These are phyloP conservation scores for Nipponacmea schrenckii DNA, from an alignment of 2,888 invertebrate species.

Conservation along the genomic window DNA sequence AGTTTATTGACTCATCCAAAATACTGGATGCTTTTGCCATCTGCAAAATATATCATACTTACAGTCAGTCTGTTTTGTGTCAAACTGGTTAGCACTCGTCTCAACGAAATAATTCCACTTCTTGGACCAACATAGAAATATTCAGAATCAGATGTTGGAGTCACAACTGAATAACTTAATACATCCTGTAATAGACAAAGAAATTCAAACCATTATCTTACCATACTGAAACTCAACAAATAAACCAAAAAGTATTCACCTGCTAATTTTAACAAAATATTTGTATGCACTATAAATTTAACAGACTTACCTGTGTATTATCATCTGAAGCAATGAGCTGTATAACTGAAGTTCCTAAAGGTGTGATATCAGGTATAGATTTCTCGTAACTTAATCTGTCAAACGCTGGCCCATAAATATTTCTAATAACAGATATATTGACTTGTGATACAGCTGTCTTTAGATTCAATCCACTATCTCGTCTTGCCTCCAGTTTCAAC, in stretches of 20 bases:
- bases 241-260: too few relatives aligned
- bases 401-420: slow-evolving; percentile 53
- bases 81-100: slow-evolving; percentile 33
- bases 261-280: too few relatives aligned
- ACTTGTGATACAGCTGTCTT: slow-evolving; percentile 54
- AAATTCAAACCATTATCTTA: neutral
- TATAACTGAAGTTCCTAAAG: slow-evolving; percentile 46
- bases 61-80: slow-evolving; percentile 37
- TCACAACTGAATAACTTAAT: slow-evolving; percentile 41
- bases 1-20: too few relatives aligned
- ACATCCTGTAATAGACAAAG: slow-evolving; percentile 42
- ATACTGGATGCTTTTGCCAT: too few relatives aligned
- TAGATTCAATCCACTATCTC: slow-evolving; percentile 40
- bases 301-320: slow-evolving; percentile 33
- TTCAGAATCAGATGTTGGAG: slow-evolving; percentile 37
- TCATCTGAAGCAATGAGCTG: slow-evolving; percentile 48
- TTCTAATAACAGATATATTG: slow-evolving; percentile 51
- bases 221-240: too few relatives aligned
- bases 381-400: slow-evolving; percentile 38
- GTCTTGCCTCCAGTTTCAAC: slow-evolving; percentile 50
- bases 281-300: too few relatives aligned
- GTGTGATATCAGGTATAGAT: slow-evolving; percentile 43
- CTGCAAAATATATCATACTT: neutral
- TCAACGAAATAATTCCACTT: slow-evolving; percentile 49
- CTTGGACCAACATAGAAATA: slow-evolving; percentile 56